Conservation (phyloP, 2,888 invertebrate genomes). For the Drosophila kuntzei region DNA sequence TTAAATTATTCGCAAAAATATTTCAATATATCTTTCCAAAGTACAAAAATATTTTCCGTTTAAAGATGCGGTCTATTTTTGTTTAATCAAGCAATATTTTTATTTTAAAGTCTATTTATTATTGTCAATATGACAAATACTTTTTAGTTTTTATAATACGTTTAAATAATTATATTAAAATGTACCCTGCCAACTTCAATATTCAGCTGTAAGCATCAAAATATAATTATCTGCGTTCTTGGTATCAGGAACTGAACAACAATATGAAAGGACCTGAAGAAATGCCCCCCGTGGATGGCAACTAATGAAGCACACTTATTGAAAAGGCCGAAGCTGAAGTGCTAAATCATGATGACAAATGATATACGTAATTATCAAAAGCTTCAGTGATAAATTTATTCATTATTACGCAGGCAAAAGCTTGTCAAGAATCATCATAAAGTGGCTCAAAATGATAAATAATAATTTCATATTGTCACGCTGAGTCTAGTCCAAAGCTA, state of each 20-base stretch:
- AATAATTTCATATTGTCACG: slow-evolving; percentile 22
- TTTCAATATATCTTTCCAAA: background rate
- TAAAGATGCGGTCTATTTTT: background rate
- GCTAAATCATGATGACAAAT: slow-evolving; percentile 60
- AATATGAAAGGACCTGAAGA: background rate
- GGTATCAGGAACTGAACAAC: background rate
- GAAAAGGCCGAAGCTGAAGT: slow-evolving; percentile 38
- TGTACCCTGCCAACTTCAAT: background rate
- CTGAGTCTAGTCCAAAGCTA: background rate
- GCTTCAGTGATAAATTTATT: slow-evolving; percentile 44
- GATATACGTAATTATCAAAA: slow-evolving; percentile 50
- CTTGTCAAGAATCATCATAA: slow-evolving; percentile 17
- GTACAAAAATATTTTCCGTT: background rate
- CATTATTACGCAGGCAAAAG: slow-evolving; percentile 35
- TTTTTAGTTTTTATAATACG: background rate
- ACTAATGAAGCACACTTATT: slow-evolving; percentile 55
- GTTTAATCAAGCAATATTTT: no score
- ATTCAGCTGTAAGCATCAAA: background rate
- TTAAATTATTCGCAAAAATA: background rate
- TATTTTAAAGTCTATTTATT: background rate
- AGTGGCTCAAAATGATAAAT: slow-evolving; percentile 18
- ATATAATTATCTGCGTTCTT: background rate
- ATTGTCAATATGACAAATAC: background rate
- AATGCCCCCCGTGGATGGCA: slow-evolving; percentile 33
- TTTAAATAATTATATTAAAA: background rate